phyloP scores from a whole-genome alignment of 2,888 invertebrate species.

The Pantelozetes paolii region DNA sequence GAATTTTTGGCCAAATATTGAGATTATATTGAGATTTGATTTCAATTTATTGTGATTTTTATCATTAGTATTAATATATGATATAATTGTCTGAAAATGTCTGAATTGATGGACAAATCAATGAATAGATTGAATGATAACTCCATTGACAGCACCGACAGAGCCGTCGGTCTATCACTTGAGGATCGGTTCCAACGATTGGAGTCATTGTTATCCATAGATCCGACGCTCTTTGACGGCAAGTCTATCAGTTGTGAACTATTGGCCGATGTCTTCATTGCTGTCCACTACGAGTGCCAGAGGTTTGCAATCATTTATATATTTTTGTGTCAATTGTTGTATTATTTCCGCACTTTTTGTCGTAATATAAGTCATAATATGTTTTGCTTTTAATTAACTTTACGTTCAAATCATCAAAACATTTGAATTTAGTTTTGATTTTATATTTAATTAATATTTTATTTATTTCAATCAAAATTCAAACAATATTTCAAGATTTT shows the following conservation, averaged over 20 bases:
- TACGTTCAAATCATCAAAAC: no score
- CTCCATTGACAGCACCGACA: not conserved
- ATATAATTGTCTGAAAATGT: not conserved
- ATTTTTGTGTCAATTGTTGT: no score
- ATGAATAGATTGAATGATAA: not conserved
- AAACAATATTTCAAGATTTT: no score
- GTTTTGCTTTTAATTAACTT: no score
- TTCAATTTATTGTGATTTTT: not conserved
- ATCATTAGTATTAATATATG: no score
- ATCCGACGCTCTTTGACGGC: slow-evolving; percentile 43
- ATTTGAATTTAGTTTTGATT: no score
- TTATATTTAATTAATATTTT: no score
- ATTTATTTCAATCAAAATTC: no score
- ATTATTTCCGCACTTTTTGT: no score
- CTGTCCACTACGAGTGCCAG: slow-evolving; percentile 44
- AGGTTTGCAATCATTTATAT: slow-evolving; percentile 35
- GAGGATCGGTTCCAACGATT: slow-evolving; percentile 39
- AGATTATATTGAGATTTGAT: no score
- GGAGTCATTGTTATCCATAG: slow-evolving; percentile 37
- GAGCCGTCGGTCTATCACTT: slow-evolving; percentile 15
- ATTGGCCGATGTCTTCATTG: slow-evolving; percentile 42
- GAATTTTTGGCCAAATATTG: no score
- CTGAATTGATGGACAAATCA: not conserved
- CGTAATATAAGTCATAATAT: no score
- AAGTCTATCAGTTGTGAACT: slow-evolving; percentile 44